These are phyloP conservation scores for Oscarella lobularis DNA, from an alignment of 37 sponge, comb jelly and placozoan genomes.

Conservation along the genomic window DNA sequence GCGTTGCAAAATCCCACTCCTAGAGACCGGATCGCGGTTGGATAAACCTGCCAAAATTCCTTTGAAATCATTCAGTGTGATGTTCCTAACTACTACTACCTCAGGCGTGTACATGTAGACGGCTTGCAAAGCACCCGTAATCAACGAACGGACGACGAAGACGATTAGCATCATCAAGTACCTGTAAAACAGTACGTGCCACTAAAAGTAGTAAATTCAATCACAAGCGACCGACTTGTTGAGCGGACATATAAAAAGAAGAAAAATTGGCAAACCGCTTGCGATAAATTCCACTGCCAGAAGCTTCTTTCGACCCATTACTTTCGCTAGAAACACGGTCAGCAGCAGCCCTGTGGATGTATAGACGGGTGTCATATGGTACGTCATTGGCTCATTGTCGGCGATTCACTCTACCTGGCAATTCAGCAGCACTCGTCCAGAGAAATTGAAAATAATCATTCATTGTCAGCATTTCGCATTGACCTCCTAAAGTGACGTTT, in stretches of 20 bases:
- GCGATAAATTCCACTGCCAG: conserved; percentile 44
- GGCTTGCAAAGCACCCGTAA: conserved; percentile 60
- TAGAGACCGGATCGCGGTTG: conserved; percentile 48
- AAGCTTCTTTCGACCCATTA: conserved; percentile 58
- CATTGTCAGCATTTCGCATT: not conserved
- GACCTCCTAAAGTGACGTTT: no score
- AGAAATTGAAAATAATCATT: conserved; percentile 49
- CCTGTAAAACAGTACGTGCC: no score
- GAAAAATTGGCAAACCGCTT: conserved; percentile 27
- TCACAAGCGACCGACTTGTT: not conserved
- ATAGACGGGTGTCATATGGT: no score
- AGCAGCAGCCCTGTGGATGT: conserved; percentile 27
- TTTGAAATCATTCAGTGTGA: no score
- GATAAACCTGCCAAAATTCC: no score
- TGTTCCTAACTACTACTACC: no score
- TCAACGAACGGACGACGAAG: conserved; percentile 39
- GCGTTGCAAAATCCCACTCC: conserved; percentile 31
- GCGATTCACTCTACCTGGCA: no score
- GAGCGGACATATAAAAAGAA: conserved; percentile 37
- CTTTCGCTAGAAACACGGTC: conserved; percentile 37
- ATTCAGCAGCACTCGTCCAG: conserved; percentile 59
- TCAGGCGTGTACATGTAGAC: conserved; percentile 62
- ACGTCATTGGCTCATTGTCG: no score
- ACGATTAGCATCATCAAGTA: conserved; percentile 42
- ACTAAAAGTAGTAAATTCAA: not conserved